Base-by-base conservation (phyloP, 53 echinoderm and acorn worm species). In the Henricia sp. region DNA sequence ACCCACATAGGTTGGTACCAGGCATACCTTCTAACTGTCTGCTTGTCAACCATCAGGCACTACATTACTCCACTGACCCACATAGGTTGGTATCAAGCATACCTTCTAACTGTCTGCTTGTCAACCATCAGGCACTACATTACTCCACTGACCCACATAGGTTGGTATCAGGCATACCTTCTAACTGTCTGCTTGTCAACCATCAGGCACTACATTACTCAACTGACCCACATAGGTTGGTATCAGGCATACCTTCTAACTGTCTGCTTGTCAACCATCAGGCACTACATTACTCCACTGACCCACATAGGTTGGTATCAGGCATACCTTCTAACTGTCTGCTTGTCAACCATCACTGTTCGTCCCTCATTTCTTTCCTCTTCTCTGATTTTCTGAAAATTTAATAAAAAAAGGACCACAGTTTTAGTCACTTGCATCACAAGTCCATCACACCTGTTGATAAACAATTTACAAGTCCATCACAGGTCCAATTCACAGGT, bases 1-100 rank as follows among this genome's bases (percentile, higher is more conserved):
- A 16, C 24, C 28, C 27, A 23, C 56, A 42, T 3, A 9, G 8
- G 23, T 38, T n/a, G n/a, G n/a, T n/a, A 28, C 43, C 34, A 14
- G 6, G 16, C 70, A 4, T 64, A 82, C 88, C 88, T 88, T 20
- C 11, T 16, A 32, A 88, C 37, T 16, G 88, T 71, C 48, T 8
- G 48, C 14, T 8, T 46, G 14, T 8, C 8, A 46, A 46, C 8
- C 48, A 42, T 13, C 14, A 43, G 12, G 37, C 1, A 12, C 13
- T 70, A 0, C 41, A 44, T 23, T 5, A 26, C 5, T 20, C 1
- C 25, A 12, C 6, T 37, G 21, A 16, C 24, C 28, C 27, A 23
- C 56, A 42, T 3, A 9, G 8, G 23, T 38, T n/a, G n/a, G n/a
- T n/a, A 28, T 70, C 34, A 14, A 8, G 16, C 70, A 4, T 64